A percentile compares a stretch with the other conserved stretches of the same genome.
These are phyloP conservation scores for Pantherophis vulpinus DNA, from an alignment of 2,797 vertebrate species.

Conservation along the genomic window DNA sequence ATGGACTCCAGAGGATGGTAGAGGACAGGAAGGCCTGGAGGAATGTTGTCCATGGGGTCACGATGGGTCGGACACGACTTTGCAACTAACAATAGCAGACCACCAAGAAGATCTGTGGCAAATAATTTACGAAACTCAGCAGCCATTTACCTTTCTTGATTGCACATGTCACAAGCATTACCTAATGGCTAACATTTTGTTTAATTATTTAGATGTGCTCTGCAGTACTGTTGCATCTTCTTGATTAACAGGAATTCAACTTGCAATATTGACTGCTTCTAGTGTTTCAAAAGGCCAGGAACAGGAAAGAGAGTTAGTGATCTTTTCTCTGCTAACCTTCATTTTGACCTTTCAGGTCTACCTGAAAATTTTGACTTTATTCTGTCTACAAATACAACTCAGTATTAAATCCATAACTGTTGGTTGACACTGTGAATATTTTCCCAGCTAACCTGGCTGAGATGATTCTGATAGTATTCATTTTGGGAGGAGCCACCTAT, in stretches of 20 bases:
- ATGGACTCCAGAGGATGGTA: no score
- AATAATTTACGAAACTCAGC: neutral
- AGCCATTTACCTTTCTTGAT: neutral
- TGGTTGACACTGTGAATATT: neutral
- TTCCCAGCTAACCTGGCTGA: neutral
- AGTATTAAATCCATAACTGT: neutral
- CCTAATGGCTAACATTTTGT: neutral
- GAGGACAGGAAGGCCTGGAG: no score
- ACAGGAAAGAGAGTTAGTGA: neutral
- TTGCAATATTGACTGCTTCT: neutral
- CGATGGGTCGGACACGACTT: no score
- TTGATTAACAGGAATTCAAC: neutral
- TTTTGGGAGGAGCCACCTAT: neutral
- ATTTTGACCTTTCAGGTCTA: neutral
- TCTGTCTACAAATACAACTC: neutral
- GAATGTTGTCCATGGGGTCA: no score
- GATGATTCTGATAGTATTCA: neutral
- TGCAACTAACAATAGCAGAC: no score
- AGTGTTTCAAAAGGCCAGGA: neutral
- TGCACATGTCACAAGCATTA: neutral
- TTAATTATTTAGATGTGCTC: conserved; percentile 11
- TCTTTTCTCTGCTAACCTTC: neutral
- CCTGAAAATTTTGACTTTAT: no score
- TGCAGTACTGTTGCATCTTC: neutral
- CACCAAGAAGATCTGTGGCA: neutral